A percentile compares a stretch with the other conserved stretches of the same genome.
Conservation (phyloP, 2,113 vertebrate genomes). For the Micronycteris hirsuta region DNA sequence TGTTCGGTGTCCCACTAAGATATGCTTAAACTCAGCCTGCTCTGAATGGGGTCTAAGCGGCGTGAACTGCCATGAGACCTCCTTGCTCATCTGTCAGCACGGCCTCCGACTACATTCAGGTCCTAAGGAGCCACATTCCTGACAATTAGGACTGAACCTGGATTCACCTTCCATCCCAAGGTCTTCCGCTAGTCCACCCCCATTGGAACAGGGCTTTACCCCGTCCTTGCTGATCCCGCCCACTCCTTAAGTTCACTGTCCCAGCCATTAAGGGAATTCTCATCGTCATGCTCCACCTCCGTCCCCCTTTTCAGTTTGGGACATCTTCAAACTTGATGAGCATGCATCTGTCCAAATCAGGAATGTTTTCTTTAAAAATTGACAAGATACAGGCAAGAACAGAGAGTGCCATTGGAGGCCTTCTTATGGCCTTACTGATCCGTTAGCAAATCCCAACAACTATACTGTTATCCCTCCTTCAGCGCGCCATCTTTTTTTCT, state of each 20-base stretch:
- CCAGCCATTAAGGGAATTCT: background rate
- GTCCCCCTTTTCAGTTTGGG: background rate
- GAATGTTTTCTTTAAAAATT: background rate
- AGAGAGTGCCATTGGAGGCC: background rate
- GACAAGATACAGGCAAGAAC: background rate
- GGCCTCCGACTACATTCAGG: fast-evolving
- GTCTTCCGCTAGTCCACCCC: background rate
- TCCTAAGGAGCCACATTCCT: background rate
- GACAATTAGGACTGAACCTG: background rate
- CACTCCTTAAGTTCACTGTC: background rate
- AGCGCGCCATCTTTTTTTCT: background rate
- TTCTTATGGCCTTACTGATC: background rate
- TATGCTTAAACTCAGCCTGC: background rate
- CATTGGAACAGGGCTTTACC: background rate
- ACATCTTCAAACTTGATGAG: background rate
- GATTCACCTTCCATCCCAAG: background rate
- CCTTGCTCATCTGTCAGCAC: background rate
- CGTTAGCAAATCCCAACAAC: background rate
- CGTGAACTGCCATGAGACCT: background rate
- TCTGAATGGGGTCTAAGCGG: background rate
- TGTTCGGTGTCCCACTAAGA: background rate
- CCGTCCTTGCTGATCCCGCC: background rate
- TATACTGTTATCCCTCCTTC: fast-evolving
- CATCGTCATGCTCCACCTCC: background rate
- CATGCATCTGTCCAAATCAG: background rate